phyloP scores from a whole-genome alignment of 23 tunicate genomes.

The Aplidium turbinatum region DNA sequence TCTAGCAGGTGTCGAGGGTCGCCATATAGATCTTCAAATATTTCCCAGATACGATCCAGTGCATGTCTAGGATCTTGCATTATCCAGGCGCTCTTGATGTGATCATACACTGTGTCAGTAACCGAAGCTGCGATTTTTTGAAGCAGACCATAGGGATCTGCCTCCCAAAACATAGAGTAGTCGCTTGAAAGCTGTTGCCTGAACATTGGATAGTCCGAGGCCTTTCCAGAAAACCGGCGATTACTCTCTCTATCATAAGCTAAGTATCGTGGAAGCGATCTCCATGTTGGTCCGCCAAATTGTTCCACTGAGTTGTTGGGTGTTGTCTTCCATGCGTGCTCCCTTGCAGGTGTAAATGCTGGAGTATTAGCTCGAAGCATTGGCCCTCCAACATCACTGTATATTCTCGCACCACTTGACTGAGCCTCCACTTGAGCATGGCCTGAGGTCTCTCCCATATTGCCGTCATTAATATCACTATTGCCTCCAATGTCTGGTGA shows the following conservation, averaged over 20 bases:
- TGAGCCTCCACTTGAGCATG: too few species aligned
- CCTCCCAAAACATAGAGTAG: background rate
- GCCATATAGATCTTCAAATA: background rate
- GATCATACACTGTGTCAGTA: constrained; percentile 3
- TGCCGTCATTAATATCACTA: too few species aligned
- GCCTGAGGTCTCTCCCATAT: too few species aligned
- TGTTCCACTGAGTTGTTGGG: too few species aligned
- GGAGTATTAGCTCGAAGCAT: too few species aligned
- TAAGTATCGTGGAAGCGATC: too few species aligned
- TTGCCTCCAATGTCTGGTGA: too few species aligned
- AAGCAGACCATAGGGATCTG: background rate
- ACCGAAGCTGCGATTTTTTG: background rate
- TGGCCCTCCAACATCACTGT: too few species aligned
- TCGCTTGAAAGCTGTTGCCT: background rate
- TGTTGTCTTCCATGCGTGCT: too few species aligned
- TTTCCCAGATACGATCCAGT: background rate
- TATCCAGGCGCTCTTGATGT: constrained; percentile 6
- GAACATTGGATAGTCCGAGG: constrained; percentile 3
- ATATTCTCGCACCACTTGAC: too few species aligned
- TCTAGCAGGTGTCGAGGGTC: background rate
- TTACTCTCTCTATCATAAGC: background rate
- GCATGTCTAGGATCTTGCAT: background rate
- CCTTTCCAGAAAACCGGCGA: background rate
- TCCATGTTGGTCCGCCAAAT: too few species aligned
- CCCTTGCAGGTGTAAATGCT: too few species aligned